A percentile compares a stretch with the other conserved stretches of the same genome.
Conservation (phyloP, 1,140 invertebrate species). For the Zaprionus africanus region DNA sequence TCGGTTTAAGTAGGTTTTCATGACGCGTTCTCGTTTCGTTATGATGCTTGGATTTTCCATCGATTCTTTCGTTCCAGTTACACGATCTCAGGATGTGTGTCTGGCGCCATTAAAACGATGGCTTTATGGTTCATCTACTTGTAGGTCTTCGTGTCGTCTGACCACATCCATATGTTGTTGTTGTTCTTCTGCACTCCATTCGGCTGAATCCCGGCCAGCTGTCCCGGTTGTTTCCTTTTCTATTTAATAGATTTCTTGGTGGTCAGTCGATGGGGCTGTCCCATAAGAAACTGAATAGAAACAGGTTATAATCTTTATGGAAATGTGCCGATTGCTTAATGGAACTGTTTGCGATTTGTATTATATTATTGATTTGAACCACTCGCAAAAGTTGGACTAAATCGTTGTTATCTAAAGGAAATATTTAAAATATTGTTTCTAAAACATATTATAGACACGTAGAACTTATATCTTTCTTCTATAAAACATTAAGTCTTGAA, state of each 20-base stretch:
- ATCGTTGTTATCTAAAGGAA: not conserved
- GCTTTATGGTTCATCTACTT: conserved; percentile 49
- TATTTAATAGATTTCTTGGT: conserved; percentile 38
- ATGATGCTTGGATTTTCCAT: conserved; percentile 50
- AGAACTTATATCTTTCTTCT: not conserved
- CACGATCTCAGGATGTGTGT: conserved; percentile 51
- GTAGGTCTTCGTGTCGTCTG: conserved; percentile 47
- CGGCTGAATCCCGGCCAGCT: conserved; percentile 19
- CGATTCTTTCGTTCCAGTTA: conserved; percentile 59
- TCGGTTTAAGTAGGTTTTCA: conserved; percentile 57
- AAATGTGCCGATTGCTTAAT: conserved; percentile 30
- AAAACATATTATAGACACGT: not conserved
- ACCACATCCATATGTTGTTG: conserved; percentile 13
- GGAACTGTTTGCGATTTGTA: conserved; percentile 14
- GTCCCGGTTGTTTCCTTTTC: conserved; percentile 1
- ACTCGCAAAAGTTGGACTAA: conserved; percentile 4
- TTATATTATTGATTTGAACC: conserved; percentile 21
- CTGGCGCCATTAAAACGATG: conserved; percentile 56
- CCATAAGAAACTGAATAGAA: conserved; percentile 46
- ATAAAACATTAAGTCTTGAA: not conserved
- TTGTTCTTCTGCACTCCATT: conserved; percentile 3
- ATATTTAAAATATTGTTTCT: too few relatives aligned
- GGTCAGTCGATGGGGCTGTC: conserved; percentile 37
- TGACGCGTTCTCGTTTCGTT: conserved; percentile 33
- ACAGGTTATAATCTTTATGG: conserved; percentile 47